Evolutionary conservation across 2,797 vertebrate species (phyloP), one percentile per base, ranked within the genome.

Genomic region (Sebastes taczanowskii): DNA sequence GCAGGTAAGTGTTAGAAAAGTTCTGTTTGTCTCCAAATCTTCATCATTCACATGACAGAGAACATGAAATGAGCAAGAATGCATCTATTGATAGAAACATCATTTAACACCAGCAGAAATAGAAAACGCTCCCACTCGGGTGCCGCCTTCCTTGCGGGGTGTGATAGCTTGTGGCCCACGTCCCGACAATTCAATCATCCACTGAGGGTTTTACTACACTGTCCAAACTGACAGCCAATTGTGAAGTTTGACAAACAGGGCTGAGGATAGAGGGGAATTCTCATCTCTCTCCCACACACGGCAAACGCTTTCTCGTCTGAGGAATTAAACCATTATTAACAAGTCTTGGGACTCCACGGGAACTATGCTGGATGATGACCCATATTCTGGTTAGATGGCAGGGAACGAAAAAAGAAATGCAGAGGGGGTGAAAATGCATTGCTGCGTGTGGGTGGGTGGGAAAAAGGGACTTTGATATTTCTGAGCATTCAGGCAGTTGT

Each of bases 391-490:
- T 67, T 11, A 22, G 68, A 88, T 42, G 67, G 32, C 23, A 27
- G 30, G 6, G 22, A 73, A 30, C 0, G 16, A 46, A 46, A 27
- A n/a, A 61, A 60, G 20, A 69, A 82, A 83, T 66, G 69, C 38
- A 69, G 77, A 84, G 69, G 55, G 73, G 53, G 60, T 56, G 32
- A 68, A 83, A 83, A 85, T 73, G 70, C 53, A 73, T 58, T 14
- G 66, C 65, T 69, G 67, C 34, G 56, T 55, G 75, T 70, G 83
- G 81, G 80, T 72, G 86, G 85, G 68, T 73, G 85, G 71, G 63
- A 90, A 69, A 53, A 60, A 13, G 49, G 38, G 71, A 92, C 80
- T 86, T 76, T 82, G 61, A 82, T 83, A 80, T 78, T 86, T 88
- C 59, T 67, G 77, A 83, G 76, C 38, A 67, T 84, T 81, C 65